A percentile compares a stretch with the other conserved stretches of the same genome.
phyloP scores from a whole-genome alignment of 2,797 vertebrate genomes.

The Sphenodon punctatus region DNA sequence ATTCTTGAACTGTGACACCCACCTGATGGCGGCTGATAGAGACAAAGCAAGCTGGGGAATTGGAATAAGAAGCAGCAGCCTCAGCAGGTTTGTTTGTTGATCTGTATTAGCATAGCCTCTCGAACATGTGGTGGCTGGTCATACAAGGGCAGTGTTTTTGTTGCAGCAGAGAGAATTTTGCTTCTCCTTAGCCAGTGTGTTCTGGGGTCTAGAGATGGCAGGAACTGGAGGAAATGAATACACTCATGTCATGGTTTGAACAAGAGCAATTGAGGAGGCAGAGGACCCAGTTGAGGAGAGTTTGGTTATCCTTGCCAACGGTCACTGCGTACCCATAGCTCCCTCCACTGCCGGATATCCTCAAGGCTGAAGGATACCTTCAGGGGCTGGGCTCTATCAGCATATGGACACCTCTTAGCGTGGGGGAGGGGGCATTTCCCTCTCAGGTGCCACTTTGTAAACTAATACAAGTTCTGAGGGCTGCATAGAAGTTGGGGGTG shows the following conservation, averaged over 20 bases:
- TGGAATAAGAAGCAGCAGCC: constrained; percentile 27
- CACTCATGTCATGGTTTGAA: neutral
- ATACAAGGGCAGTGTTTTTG: constrained; percentile 25
- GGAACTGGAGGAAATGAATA: neutral
- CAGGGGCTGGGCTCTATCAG: too few species aligned
- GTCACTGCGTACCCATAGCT: neutral
- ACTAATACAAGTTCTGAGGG: too few species aligned
- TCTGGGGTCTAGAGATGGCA: too few species aligned
- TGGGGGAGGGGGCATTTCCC: too few species aligned
- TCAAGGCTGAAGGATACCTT: too few species aligned
- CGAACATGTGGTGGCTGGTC: neutral
- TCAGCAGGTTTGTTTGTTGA: constrained; percentile 27
- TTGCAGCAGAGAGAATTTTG: neutral
- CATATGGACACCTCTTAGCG: too few species aligned
- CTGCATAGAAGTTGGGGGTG: too few species aligned
- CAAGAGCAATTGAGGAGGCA: neutral
- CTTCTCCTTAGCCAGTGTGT: too few species aligned
- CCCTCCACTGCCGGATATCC: neutral
- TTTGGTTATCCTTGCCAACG: neutral
- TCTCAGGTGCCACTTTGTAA: too few species aligned
- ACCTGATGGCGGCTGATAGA: constrained; percentile 33
- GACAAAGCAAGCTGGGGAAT: neutral
- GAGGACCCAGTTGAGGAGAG: neutral
- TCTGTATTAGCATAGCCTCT: neutral
- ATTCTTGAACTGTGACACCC: constrained; percentile 22